Evolutionary conservation across 1,140 invertebrate genomes (phyloP).

Genomic region (Drosophila bocqueti): DNA sequence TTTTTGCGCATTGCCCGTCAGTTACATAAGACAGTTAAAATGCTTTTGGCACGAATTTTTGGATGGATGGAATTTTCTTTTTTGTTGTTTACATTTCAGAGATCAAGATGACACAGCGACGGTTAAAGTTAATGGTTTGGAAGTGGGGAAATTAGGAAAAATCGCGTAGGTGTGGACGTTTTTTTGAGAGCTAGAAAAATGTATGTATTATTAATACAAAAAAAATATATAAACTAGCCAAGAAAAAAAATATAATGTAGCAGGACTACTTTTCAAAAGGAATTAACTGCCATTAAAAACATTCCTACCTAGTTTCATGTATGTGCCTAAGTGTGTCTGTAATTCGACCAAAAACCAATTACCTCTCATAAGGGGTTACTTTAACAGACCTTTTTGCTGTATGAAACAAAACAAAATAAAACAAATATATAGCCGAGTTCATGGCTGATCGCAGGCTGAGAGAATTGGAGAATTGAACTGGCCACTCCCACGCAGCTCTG

Average conservation of each 20-base stretch:
- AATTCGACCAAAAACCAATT: background rate
- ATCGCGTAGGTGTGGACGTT: constrained; percentile 6
- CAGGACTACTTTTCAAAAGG: no score
- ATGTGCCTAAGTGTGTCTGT: background rate
- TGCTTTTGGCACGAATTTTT: constrained; percentile 40
- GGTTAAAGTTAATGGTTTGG: background rate
- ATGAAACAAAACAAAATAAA: background rate
- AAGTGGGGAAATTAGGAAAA: background rate
- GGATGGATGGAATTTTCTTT: constrained; percentile 21
- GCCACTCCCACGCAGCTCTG: constrained; percentile 67
- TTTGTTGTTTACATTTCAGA: constrained; percentile 31
- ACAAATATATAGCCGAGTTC: constrained; percentile 40
- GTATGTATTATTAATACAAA: background rate
- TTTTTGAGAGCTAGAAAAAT: background rate
- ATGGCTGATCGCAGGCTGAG: constrained; percentile 56
- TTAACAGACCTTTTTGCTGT: background rate
- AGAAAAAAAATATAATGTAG: no score
- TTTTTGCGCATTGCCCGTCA: constrained; percentile 27
- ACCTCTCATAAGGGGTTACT: background rate
- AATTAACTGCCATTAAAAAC: no score
- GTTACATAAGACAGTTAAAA: constrained; percentile 59
- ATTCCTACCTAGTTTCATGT: background rate
- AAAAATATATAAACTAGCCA: no score
- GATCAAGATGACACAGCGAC: background rate
- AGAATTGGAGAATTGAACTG: constrained; percentile 25